These are phyloP conservation scores for Drosophila quasianomalipes DNA, from an alignment of 2,888 invertebrate genomes.

Conservation along the genomic window DNA sequence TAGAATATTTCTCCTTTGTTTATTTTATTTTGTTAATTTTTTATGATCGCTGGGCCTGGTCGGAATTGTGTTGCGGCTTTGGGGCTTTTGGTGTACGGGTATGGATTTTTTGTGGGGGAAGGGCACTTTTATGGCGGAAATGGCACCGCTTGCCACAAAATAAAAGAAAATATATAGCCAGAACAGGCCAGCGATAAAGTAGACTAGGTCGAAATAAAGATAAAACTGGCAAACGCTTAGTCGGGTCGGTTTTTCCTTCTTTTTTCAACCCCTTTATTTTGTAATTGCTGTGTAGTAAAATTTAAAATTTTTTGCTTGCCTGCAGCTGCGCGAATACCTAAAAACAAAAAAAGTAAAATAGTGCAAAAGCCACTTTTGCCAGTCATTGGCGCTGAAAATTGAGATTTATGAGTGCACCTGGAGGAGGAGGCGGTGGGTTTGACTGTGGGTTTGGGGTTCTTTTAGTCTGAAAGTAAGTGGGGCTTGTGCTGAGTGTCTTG, in stretches of 20 bases:
- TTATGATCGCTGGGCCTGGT: conserved; percentile 64
- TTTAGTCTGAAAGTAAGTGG: conserved; percentile 5
- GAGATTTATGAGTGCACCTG: conserved; percentile 75
- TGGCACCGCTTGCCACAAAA: conserved; percentile 78
- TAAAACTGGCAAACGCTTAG: conserved; percentile 69
- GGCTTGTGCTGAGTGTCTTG: conserved; percentile 17
- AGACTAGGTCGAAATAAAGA: conserved; percentile 80
- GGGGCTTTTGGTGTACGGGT: conserved; percentile 26
- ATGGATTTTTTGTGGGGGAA: not conserved
- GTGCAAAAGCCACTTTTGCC: conserved; percentile 60
- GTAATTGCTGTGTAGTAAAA: conserved; percentile 50
- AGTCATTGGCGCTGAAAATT: conserved; percentile 75
- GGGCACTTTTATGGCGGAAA: conserved; percentile 74
- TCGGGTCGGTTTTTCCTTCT: not conserved
- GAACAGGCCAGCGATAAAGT: conserved; percentile 68
- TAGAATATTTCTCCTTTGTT: conserved; percentile 68
- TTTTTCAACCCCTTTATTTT: conserved; percentile 8
- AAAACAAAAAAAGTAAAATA: conserved; percentile 22
- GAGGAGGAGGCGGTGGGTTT: not conserved
- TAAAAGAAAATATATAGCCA: conserved; percentile 73
- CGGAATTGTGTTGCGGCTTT: conserved; percentile 54
- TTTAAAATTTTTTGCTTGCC: conserved; percentile 48
- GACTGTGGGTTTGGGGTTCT: not conserved
- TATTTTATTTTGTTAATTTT: conserved; percentile 76
- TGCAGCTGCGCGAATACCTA: conserved; percentile 45